phyloP scores from a whole-genome alignment of 2,113 vertebrate species.

The Lophotis ruficrista region DNA sequence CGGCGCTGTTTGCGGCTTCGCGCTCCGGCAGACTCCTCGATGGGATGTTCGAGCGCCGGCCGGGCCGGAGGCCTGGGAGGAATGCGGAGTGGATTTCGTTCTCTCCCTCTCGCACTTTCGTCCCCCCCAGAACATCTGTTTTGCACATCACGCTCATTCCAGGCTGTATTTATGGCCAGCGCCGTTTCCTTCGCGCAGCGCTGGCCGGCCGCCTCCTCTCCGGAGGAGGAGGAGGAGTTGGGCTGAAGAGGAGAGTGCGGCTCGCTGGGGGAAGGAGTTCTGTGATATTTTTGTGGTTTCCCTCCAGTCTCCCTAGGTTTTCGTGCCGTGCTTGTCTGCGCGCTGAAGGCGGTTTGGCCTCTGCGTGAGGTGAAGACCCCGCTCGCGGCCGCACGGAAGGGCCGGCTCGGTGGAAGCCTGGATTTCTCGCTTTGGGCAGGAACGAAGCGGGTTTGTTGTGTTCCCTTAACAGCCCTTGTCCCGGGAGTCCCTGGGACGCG shows the following conservation, averaged over 20 bases:
- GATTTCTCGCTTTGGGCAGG: not conserved
- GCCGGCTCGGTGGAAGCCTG: no score
- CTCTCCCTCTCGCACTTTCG: not conserved
- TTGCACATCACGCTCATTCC: conserved; percentile 76
- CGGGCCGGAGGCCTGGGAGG: not conserved
- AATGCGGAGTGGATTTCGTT: not conserved
- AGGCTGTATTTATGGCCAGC: conserved; percentile 73
- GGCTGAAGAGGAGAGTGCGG: not conserved
- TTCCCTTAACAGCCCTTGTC: not conserved
- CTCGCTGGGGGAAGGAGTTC: not conserved
- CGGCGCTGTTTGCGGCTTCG: not conserved
- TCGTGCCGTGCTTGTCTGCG: fast-evolving
- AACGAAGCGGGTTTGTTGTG: not conserved
- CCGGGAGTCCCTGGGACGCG: no score
- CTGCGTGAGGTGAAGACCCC: not conserved
- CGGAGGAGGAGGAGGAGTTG: conserved; percentile 12
- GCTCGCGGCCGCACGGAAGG: not conserved
- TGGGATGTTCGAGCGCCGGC: not conserved
- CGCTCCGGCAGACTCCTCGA: not conserved
- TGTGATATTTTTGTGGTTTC: not conserved
- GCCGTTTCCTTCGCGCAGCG: conserved; percentile 68
- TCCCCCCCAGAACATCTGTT: conserved; percentile 74
- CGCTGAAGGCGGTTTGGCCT: fast-evolving
- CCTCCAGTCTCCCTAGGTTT: not conserved
- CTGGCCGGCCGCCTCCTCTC: conserved; percentile 30